phyloP scores from a whole-genome alignment of 2,797 vertebrate genomes.

The Propithecus deckenii region DNA sequence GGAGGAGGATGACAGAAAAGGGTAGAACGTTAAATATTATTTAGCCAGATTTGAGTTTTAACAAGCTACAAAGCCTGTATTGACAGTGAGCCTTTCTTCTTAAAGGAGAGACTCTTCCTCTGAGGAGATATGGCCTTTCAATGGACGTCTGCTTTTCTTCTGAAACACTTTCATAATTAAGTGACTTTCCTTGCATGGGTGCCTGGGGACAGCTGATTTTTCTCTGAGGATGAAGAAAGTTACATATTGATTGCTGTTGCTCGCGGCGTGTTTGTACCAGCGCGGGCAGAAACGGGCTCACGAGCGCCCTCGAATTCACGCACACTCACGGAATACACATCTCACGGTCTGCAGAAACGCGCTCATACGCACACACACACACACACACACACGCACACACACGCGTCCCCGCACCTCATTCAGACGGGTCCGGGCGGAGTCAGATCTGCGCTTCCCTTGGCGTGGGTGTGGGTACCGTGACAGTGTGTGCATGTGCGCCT shows the following conservation, averaged over 20 bases:
- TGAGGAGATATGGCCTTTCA: background rate
- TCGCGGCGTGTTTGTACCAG: background rate
- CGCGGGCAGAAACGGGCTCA: background rate
- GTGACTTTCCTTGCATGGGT: constrained; percentile 52
- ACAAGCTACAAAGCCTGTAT: background rate
- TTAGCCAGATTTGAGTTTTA: constrained; percentile 34
- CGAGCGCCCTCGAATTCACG: background rate
- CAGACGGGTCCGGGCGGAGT: background rate
- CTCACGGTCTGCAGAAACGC: background rate
- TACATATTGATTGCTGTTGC: constrained; percentile 58
- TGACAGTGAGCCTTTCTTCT: background rate
- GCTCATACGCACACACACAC: background rate
- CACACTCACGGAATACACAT: background rate
- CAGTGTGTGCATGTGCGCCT: too few species aligned
- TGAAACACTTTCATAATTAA: constrained; percentile 76
- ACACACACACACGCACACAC: background rate
- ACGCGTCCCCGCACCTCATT: background rate
- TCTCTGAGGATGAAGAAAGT: constrained; percentile 72
- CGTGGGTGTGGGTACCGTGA: background rate
- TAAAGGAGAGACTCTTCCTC: constrained; percentile 26
- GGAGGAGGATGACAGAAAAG: background rate
- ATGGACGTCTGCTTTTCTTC: constrained; percentile 57
- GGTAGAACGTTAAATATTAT: background rate
- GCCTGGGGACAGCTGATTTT: constrained; percentile 56
- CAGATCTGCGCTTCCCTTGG: background rate